A percentile compares a stretch with the other conserved stretches of the same genome.
These are phyloP conservation scores for Hozukius guyotensis DNA, from an alignment of 2,797 vertebrate species.

Conservation along the genomic window DNA sequence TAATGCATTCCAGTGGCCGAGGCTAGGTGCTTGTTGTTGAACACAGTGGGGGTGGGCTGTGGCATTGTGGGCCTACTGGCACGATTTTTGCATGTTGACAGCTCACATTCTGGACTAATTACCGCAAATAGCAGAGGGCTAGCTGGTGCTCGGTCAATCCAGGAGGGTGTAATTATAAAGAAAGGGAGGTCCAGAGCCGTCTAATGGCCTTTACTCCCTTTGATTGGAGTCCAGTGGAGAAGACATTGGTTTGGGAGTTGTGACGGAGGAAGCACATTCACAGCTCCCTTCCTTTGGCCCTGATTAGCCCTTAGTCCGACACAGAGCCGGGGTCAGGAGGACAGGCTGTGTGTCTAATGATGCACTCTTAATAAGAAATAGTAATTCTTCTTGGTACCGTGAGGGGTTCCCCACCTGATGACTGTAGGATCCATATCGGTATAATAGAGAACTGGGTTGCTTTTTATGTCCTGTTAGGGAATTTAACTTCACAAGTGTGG, in stretches of 20 bases:
- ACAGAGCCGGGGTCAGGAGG: conserved; percentile 35
- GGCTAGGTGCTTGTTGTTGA: conserved; percentile 76
- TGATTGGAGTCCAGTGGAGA: conserved; percentile 63
- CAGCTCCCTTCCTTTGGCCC: conserved; percentile 32
- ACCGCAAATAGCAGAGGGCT: conserved; percentile 79
- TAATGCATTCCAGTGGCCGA: conserved; percentile 74
- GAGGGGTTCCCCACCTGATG: neutral
- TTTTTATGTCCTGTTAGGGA: neutral
- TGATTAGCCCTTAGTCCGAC: conserved; percentile 57
- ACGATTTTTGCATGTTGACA: conserved; percentile 82
- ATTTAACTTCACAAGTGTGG: neutral
- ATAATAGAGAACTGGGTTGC: neutral
- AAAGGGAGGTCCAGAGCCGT: conserved; percentile 80
- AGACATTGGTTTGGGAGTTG: conserved; percentile 39
- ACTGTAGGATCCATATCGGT: neutral
- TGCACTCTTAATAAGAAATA: conserved; percentile 27
- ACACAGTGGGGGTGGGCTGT: conserved; percentile 60
- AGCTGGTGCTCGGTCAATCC: conserved; percentile 80
- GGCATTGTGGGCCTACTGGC: conserved; percentile 63
- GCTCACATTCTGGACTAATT: conserved; percentile 86
- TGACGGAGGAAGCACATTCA: conserved; percentile 42
- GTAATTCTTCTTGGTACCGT: conserved; percentile 4
- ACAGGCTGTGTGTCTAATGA: conserved; percentile 40
- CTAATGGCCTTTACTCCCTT: conserved; percentile 69
- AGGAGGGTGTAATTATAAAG: conserved; percentile 82